Percentiles rank a stretch among this genome's conserved stretches.
Conservation (phyloP, 2,113 vertebrate species). For the Lagopus leucura region DNA sequence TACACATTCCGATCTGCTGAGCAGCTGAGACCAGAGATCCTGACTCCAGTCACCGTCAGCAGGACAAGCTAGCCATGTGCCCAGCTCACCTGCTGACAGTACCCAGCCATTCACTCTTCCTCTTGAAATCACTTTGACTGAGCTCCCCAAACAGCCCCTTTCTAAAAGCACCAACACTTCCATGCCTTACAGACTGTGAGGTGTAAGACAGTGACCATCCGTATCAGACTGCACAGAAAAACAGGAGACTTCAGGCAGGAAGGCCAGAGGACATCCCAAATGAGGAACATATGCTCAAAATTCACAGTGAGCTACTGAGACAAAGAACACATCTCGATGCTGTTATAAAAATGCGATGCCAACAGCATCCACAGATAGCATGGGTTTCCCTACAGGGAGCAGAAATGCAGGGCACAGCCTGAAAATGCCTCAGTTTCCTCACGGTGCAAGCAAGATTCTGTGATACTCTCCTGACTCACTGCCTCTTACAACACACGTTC, state of each 20-base stretch:
- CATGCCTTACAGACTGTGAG: background rate
- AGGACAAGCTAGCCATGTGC: background rate
- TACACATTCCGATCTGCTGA: fast-evolving
- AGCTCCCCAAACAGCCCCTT: background rate
- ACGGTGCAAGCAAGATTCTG: background rate
- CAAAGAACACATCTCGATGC: background rate
- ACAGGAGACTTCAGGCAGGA: background rate
- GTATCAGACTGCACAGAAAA: background rate
- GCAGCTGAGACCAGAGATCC: background rate
- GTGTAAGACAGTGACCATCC: fast-evolving
- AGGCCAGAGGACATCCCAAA: background rate
- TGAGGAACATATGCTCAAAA: background rate
- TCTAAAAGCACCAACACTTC: background rate
- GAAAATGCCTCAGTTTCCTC: background rate
- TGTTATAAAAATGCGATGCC: background rate
- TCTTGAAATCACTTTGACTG: background rate
- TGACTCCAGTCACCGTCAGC: background rate
- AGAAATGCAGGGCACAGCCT: background rate
- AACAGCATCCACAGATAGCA: background rate
- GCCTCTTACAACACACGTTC: background rate
- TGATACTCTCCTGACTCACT: background rate
- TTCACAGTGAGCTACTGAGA: background rate
- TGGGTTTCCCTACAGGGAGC: background rate
- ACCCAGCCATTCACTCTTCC: background rate
- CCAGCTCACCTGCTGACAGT: fast-evolving